Percentiles rank a stretch among this genome's conserved stretches.
Conservation (phyloP, 92 coral and sea anemone genomes). For the Paramuricea clavata region DNA sequence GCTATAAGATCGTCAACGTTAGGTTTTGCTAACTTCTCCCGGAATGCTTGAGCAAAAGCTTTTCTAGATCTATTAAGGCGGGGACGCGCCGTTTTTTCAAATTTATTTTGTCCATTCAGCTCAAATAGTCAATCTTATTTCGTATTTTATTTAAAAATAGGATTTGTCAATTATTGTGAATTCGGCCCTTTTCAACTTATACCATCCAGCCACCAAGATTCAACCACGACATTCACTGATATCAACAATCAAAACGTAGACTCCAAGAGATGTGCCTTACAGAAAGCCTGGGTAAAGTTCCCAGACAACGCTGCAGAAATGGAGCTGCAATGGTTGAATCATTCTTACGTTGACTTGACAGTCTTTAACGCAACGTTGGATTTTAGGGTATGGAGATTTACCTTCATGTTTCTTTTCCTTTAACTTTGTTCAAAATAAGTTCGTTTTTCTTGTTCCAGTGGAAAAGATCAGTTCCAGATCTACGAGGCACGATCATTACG, state of each 20-base stretch:
- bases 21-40: no score
- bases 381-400: not conserved
- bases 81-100: no score
- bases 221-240: not conserved
- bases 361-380: not conserved
- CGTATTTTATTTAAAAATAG: not conserved
- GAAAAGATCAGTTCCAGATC: conserved; percentile 17
- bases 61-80: no score
- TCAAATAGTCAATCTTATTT: no score
- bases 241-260: not conserved
- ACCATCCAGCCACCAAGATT: not conserved
- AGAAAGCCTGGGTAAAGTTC: not conserved
- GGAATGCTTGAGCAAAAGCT: no score
- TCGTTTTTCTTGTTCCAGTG: conserved; percentile 1
- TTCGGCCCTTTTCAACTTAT: conserved; percentile 27
- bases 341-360: conserved; percentile 10
- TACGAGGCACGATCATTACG: conserved; percentile 30
- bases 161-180: not conserved
- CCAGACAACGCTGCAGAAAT: conserved; percentile 18
- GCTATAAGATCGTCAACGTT: no score
- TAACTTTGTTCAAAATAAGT: not conserved
- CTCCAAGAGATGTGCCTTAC: not conserved
- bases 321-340: not conserved
- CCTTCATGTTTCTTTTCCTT: no score
- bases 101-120: no score